Base-by-base conservation (phyloP, 2,888 invertebrate species). In the Eristalis tenax region DNA sequence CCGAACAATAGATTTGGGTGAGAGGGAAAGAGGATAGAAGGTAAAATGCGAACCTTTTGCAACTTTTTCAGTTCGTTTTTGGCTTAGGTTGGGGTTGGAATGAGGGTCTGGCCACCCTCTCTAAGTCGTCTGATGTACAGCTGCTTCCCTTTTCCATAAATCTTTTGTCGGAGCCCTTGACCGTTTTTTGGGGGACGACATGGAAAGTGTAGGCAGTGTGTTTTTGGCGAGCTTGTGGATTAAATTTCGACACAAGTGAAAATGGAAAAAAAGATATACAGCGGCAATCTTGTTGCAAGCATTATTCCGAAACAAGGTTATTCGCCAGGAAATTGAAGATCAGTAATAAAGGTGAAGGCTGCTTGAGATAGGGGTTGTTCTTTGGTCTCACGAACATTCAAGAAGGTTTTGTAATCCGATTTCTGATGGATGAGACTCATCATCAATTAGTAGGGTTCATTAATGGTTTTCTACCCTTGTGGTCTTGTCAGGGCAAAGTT, bases 111-210 rank as follows among this genome's bases (percentile, higher is more conserved):
- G 15, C 43, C 43, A n/a, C n/a, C 43, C 43, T 18, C 18, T 8
- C 50, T 68, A 61, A 68, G 69, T 40, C 68, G 78, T 78, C 83
- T 83, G 73, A 63, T 26, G 68, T 73, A 71, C 78, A 78, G 78
- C 78, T 83, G 77, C 78, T 75, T 74, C 68, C 73, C 61, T 69
- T 63, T 78, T 73, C 68, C 77, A 83, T 83, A 83, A 77, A 78
- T 32, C 56, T 74, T 57, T 68, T 73, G 61, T 73, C 57, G 11
- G 63, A 78, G 83, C 73, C 83, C 78, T 83, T 83, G 83, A 78
- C 73, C 78, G 43, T 71, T 76, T 82, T 35, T 59, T 50, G 5
- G 26, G 69, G 56, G 61, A 68, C 63, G 40, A 15, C 15, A 6
- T 5, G 18, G 5, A 50, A 50, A 50, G 50, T 50, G 18, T 18